Evolutionary conservation across 2,113 vertebrate genomes (phyloP), one percentile per base, ranked within the genome.

Genomic region (Oreochromis aureus): DNA sequence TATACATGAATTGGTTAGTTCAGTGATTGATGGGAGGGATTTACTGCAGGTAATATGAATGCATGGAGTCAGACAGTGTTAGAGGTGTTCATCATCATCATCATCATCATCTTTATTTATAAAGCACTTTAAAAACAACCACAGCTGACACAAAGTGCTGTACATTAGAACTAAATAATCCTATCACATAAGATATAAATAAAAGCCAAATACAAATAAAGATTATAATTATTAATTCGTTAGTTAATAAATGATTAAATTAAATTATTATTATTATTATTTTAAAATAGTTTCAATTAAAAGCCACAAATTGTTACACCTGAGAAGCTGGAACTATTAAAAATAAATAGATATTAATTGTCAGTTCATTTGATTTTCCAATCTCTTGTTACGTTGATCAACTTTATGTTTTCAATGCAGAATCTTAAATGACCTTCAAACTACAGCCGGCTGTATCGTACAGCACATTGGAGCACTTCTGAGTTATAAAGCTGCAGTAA

Each of bases 221-320:
- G 0, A 56, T 3, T 0, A 48, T 16, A 24, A 56, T 59, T 32
- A 59, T 59, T 61, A 61, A 34, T 61, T 61, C 0, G 0, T 61
- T 19, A 34, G 58, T 61, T 61, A 34, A 61, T 10, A 61, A 6
- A 61, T 34, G 16, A 61, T 61, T 32, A 6, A 12, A 5, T 44
- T 66, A 39, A 1, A 32, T 59, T 4, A 59, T 32, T 34, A 30
- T 30, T 30, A 34, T 10, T 59, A 10, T 61, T 2, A 61, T 61
- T 1, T 61, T 22, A 13, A 69, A 66, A 39, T 69, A 0, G 7
- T 41, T 69, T 69, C 4, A 15, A 15, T 22, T 2, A 9, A 69
- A 69, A 39, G 11, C 19, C 63, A 41, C 4, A 15, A 7, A 48
- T 48, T 4, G 15, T 5, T 69, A 69, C 36, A 41, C 7, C n/a